phyloP scores from a whole-genome alignment of 2,113 vertebrate genomes.

The Atlantisia rogersi region DNA sequence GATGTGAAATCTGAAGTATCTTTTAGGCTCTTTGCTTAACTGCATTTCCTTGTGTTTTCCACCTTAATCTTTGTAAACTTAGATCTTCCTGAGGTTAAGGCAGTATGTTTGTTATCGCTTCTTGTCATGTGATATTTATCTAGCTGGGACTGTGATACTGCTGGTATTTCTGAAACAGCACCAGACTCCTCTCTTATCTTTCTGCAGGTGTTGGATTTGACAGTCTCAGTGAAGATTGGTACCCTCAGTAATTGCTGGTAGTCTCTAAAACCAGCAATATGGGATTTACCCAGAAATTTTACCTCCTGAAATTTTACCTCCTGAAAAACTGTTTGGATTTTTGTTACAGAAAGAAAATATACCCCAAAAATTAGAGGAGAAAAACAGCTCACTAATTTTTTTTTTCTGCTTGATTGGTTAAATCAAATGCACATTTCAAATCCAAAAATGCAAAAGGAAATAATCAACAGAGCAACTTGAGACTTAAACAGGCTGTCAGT shows the following conservation, averaged over 20 bases:
- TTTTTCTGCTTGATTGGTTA: background rate
- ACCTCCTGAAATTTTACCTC: background rate
- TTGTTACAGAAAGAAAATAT: background rate
- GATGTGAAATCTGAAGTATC: constrained; percentile 36
- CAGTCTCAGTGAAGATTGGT: constrained; percentile 28
- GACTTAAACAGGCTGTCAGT: background rate
- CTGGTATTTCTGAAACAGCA: constrained; percentile 62
- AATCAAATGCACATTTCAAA: background rate
- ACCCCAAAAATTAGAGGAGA: background rate
- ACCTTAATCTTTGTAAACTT: constrained; percentile 72
- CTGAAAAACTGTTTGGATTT: background rate
- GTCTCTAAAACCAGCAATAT: background rate
- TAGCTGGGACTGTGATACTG: constrained; percentile 67
- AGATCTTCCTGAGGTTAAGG: constrained; percentile 45
- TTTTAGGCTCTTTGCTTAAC: constrained; percentile 54
- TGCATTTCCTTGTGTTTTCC: constrained; percentile 48
- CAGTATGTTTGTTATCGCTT: constrained; percentile 67
- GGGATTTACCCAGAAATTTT: background rate
- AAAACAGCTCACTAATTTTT: background rate
- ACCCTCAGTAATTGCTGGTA: background rate
- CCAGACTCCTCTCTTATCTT: constrained; percentile 41
- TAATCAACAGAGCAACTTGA: background rate
- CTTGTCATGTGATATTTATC: constrained; percentile 73
- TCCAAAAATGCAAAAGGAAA: background rate
- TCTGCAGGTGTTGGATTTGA: constrained; percentile 67